Base-by-base conservation (phyloP, 2,888 invertebrate species). In the Megalurothrips usitatus region DNA sequence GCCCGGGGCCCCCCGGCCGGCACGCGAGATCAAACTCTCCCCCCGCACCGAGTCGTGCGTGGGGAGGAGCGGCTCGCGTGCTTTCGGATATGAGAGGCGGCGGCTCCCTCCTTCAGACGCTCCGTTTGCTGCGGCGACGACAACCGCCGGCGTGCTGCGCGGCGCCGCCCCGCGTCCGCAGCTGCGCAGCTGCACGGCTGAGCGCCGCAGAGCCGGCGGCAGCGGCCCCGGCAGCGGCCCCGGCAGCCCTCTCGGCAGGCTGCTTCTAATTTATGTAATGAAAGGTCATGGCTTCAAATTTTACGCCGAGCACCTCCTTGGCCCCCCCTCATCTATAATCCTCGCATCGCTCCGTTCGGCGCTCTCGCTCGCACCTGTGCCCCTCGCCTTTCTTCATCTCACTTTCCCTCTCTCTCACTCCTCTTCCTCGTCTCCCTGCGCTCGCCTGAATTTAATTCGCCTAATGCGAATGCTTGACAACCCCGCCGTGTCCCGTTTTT, bases 301-400 rank as follows among this genome's bases (percentile, higher is more conserved):
- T 58, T 58, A 58, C 58, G 19, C 58, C 17, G 58, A 19, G 58
- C 58, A 19, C 19, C 58, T 58, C 14, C 58, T 68, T 17, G 52
- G 52, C 14, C 52, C 52, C 52, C 52, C 11, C 68, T 68, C 68
- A 68, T 68, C 68, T 68, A 68, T 68, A 68, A 68, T 68, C 68
- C 52, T 52, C 19, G 52, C 52, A 52, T 52, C 52, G 14, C 52
- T 6, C 52, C 19, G 14, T 3, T 52, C 12, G 6, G 19, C 52
- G 52, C 80, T 81, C 80, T 78, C 43, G 58, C 58, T 43, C 52
- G 47, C 52, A 75, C 78, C 80, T 80, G 58, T 47, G 78, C 49
- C 79, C 78, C 63, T n/a, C 34, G 2, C 34, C 34, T 43, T 43
- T 43, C 2, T 43, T 43, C 34, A 43, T 43, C 34, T 43, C 34